Conservation (phyloP, 2,113 vertebrate genomes). For the Indicator indicator region DNA sequence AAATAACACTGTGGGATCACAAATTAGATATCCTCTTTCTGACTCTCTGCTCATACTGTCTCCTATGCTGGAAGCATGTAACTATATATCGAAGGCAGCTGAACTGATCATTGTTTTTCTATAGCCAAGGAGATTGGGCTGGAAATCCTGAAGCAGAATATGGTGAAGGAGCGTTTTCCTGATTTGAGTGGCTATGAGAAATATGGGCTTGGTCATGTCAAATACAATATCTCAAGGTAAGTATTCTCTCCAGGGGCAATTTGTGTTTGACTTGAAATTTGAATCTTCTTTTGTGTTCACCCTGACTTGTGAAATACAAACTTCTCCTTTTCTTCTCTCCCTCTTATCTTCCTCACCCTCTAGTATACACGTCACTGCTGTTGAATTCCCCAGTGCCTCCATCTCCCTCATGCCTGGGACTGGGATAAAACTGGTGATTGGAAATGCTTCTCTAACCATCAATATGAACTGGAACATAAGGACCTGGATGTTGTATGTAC, state of each 20-base stretch:
- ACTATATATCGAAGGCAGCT: background rate
- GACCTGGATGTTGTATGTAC: slow-evolving; percentile 76
- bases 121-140: slow-evolving; percentile 50
- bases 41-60: background rate
- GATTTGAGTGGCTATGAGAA: slow-evolving; percentile 49
- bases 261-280: background rate
- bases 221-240: slow-evolving; percentile 59
- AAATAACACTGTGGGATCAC: background rate
- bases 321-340: background rate
- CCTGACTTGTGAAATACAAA: background rate
- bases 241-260: background rate
- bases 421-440: slow-evolving; percentile 67
- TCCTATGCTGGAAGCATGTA: background rate
- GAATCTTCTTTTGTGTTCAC: background rate
- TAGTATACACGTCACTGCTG: slow-evolving; percentile 69
- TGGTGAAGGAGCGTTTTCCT: slow-evolving; percentile 29
- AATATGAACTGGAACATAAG: slow-evolving; percentile 66
- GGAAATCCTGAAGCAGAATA: slow-evolving; percentile 54
- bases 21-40: background rate
- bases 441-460: slow-evolving; percentile 63
- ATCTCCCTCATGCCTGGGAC: slow-evolving; percentile 63
- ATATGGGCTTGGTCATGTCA: slow-evolving; percentile 21
- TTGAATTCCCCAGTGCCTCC: slow-evolving; percentile 74
- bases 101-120: background rate
- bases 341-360: background rate